phyloP scores from a whole-genome alignment of 30 jellyfish, hydroid and myxozoan genomes.

The Hydra vulgaris region DNA sequence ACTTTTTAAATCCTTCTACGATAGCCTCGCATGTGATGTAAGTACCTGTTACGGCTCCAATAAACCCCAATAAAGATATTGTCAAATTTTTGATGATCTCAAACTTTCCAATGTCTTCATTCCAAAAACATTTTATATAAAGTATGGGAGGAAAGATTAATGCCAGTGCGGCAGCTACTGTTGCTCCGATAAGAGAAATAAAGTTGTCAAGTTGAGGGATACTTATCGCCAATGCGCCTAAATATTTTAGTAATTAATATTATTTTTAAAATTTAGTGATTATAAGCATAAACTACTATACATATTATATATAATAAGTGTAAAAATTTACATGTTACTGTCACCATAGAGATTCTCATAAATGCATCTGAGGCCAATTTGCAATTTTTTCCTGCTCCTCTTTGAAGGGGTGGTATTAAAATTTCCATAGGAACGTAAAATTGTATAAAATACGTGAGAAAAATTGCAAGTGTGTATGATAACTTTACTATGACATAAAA shows the following conservation, averaged over 20 bases:
- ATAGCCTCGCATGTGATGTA: constrained; percentile 66
- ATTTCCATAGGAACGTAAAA: constrained; percentile 99
- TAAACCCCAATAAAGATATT: constrained; percentile 64
- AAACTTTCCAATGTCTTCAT: constrained; percentile 63
- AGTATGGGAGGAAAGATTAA: constrained; percentile 89
- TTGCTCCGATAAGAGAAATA: constrained; percentile 93
- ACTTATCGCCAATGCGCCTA: constrained; percentile 94
- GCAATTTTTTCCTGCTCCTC: constrained; percentile 60
- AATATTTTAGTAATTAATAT: too few relatives aligned
- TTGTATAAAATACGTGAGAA: constrained; percentile 87
- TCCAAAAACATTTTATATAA: constrained; percentile 86
- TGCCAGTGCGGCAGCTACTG: constrained; percentile 95
- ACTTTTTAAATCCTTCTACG: constrained; percentile 72
- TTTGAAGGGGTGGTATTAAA: constrained; percentile 80
- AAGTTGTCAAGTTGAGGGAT: constrained; percentile 96
- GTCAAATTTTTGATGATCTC: constrained; percentile 60
- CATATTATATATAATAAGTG: too few relatives aligned
- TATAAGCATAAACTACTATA: too few relatives aligned
- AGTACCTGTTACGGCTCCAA: constrained; percentile 96
- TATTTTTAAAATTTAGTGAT: too few relatives aligned
- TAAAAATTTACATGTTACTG: constrained; percentile 77
- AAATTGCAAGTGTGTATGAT: constrained; percentile 87
- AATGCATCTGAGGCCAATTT: constrained; percentile 57
- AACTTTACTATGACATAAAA: constrained; percentile 87
- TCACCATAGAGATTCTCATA: constrained; percentile 93